phyloP scores from a whole-genome alignment of 2,797 vertebrate genomes.

The Hapalemur alaotrensis region DNA sequence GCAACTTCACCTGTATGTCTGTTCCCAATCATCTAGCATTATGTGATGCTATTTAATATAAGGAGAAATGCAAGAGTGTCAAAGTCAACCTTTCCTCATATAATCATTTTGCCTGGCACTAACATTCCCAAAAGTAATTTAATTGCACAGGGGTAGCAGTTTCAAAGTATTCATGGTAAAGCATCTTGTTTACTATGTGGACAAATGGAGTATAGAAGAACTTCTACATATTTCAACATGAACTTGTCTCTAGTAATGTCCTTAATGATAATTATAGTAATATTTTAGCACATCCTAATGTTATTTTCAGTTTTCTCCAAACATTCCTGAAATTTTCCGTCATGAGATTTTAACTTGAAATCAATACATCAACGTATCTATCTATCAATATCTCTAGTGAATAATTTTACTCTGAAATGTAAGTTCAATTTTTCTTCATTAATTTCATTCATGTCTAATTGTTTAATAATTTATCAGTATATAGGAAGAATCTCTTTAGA shows the following conservation, averaged over 20 bases:
- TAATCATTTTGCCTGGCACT: neutral
- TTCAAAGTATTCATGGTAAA: neutral
- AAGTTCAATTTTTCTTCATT: constrained; percentile 8
- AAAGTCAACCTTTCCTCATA: neutral
- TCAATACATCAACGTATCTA: neutral
- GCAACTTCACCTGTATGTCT: neutral
- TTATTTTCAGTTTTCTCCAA: neutral
- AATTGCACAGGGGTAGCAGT: neutral
- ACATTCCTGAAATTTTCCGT: neutral
- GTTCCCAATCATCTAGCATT: neutral
- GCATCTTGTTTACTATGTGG: neutral
- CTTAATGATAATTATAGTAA: neutral
- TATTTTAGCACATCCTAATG: neutral
- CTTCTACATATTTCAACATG: neutral
- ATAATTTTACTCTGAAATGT: neutral
- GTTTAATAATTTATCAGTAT: neutral
- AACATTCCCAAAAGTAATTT: neutral
- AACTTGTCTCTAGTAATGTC: neutral
- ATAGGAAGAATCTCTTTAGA: neutral
- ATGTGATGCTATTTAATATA: neutral
- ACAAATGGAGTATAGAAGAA: neutral
- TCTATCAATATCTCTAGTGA: neutral
- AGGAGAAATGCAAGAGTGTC: neutral
- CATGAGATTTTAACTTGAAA: neutral
- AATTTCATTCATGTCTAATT: neutral